Percentiles rank a stretch among this genome's conserved stretches.
phyloP scores from a whole-genome alignment of 1,140 invertebrate genomes.

The Schlechtendalia chinensis region DNA sequence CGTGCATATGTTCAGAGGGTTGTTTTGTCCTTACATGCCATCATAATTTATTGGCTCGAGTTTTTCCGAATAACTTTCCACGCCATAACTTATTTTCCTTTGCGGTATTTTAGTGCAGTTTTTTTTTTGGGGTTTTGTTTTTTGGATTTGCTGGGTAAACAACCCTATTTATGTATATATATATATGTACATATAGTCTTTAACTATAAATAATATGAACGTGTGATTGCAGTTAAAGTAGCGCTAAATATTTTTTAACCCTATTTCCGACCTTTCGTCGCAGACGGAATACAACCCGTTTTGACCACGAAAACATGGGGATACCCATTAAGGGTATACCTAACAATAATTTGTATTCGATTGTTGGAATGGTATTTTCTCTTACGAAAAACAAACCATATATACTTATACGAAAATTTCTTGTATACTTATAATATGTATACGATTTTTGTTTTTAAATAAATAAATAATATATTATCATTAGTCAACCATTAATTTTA shows the following conservation, averaged over 20 bases:
- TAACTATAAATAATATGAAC: conserved; percentile 39
- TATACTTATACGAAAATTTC: neutral
- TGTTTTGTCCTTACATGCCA: conserved; percentile 38
- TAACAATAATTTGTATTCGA: neutral
- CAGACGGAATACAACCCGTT: conserved; percentile 6
- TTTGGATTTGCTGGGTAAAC: neutral
- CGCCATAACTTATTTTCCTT: conserved; percentile 38
- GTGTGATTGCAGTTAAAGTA: conserved; percentile 42
- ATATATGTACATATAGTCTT: conserved; percentile 15
- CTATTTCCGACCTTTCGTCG: conserved; percentile 47
- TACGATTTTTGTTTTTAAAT: too few species aligned
- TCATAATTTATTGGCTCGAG: conserved; percentile 42
- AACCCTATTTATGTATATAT: neutral
- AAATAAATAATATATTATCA: too few species aligned
- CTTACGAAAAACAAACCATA: neutral
- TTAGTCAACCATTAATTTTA: too few species aligned
- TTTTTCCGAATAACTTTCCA: conserved; percentile 41
- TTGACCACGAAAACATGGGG: conserved; percentile 8
- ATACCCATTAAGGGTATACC: neutral
- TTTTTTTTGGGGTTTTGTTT: conserved; percentile 3
- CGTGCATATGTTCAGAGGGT: conserved; percentile 47
- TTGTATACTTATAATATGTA: too few species aligned
- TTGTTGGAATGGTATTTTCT: conserved; percentile 1
- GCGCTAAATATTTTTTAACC: conserved; percentile 47
- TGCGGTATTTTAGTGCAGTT: conserved; percentile 11